phyloP scores from a whole-genome alignment of 1,140 invertebrate genomes.

The Neodiprion pinetum region DNA sequence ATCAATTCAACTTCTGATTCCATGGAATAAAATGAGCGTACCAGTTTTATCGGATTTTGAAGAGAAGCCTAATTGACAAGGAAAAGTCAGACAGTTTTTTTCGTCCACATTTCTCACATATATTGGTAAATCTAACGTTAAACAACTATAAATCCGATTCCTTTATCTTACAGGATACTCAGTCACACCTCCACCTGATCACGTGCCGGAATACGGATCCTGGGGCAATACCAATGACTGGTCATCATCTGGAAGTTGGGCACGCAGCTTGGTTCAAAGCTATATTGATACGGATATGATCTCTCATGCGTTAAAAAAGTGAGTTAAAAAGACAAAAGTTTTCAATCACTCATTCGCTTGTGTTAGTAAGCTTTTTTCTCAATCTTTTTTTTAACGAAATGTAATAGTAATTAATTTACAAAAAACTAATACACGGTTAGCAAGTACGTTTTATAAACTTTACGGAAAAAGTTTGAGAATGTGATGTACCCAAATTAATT shows the following conservation, averaged over 20 bases:
- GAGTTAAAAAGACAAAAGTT: neutral
- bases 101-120: no score
- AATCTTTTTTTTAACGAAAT: neutral
- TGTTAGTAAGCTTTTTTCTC: neutral
- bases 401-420: neutral
- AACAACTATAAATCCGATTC: no score
- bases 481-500: no score
- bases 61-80: no score
- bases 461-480: neutral
- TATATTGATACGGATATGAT: slow-evolving; percentile 6
- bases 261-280: slow-evolving; percentile 12
- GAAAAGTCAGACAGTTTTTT: no score
- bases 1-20: no score
- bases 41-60: no score
- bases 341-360: neutral
- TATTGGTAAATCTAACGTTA: neutral
- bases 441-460: neutral
- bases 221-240: slow-evolving; percentile 22
- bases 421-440: no score
- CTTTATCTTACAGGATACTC: slow-evolving; percentile 21
- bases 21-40: no score
- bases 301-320: neutral
- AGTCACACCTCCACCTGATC: slow-evolving; percentile 24
- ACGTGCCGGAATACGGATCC: slow-evolving; percentile 22
- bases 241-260: slow-evolving; percentile 25